A percentile compares a stretch with the other conserved stretches of the same genome.
phyloP scores from a whole-genome alignment of 2,113 vertebrate species.

The rat (Rattus norvegicus) region DNA sequence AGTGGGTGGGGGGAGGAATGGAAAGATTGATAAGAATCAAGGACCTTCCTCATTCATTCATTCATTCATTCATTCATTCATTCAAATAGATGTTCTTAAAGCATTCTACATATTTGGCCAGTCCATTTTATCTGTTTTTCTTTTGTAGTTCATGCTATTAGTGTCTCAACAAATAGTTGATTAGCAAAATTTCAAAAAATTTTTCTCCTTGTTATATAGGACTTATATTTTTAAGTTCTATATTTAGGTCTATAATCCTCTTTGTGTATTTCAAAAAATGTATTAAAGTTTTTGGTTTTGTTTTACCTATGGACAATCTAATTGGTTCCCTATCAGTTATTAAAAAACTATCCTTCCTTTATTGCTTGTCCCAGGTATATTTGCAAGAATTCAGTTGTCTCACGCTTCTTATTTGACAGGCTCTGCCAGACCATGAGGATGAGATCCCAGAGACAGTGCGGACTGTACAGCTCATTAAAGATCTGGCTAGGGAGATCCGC shows the following conservation, averaged over 20 bases:
- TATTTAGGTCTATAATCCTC: conserved; percentile 26
- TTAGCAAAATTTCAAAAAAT: conserved; percentile 42
- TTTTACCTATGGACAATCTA: neutral
- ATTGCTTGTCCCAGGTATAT: conserved; percentile 39
- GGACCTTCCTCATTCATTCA: neutral
- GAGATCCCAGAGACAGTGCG: conserved; percentile 95
- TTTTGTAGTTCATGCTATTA: conserved; percentile 47
- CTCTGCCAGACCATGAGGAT: conserved; percentile 91
- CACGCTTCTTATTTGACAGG: conserved; percentile 83
- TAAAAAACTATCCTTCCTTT: conserved; percentile 9
- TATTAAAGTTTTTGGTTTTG: conserved; percentile 39
- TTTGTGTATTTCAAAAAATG: neutral
- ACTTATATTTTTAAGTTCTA: conserved; percentile 55
- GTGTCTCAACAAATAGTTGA: conserved; percentile 52
- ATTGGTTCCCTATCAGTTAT: conserved; percentile 1
- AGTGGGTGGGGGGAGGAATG: conserved; percentile 17
- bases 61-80: conserved; percentile 51
- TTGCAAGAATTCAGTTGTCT: conserved; percentile 52
- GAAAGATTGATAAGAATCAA: conserved; percentile 26
- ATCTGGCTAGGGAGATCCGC: conserved; percentile 95
- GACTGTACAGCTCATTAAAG: conserved; percentile 93
- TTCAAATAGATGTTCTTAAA: neutral
- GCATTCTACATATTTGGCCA: conserved; percentile 3
- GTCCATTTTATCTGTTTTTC: neutral
- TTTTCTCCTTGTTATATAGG: conserved; percentile 23